Evolutionary conservation across 2,888 invertebrate species (phyloP), one percentile per base, ranked within the genome.

Genomic region (Chymomyza amoena): DNA sequence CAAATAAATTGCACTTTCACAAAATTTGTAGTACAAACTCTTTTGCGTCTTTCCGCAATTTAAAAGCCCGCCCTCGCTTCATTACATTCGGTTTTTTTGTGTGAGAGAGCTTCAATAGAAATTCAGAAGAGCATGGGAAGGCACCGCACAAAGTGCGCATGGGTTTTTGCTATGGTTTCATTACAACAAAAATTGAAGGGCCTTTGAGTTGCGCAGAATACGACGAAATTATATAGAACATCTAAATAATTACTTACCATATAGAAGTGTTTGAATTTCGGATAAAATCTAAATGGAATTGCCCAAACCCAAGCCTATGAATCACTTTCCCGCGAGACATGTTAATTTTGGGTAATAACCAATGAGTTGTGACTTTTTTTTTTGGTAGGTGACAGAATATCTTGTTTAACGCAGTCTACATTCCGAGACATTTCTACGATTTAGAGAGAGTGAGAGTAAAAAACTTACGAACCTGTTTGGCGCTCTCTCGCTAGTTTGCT

Each of bases 41-140:
- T 7, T 32, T 32, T 32, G 6, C 6, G 9, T 32, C 7, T 32
- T 6, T 1, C 2, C 32, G 7, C 6, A 32, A 32, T 32, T 6
- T 9, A 32, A 32, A 32, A 32, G 32, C 32, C 32, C 6, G 7
- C 6, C 32, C 32, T 32, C 32, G 32, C 32, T 7, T 6, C 32
- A 32, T 32, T 7, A 32, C 32, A 32, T 32, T 45, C 39, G 39
- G 39, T 13, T 45, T 36, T 61, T 3, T 56, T 7, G 7, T 13
- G 13, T 13, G n/a, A 45, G 57, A 75, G 70, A 69, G 70, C 61
- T 25, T 32, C 16, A 52, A 70, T 57, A 68, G 60, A 45, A 63
- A 59, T 6, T 20, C 1, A 25, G 13, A 6, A 32, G 51, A 63
- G 39, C 6, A n/a, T 36, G 28, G 54, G 45, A 28, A 57, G 36